These are phyloP conservation scores for Spongilla lacustris DNA, from an alignment of 37 sponge, comb jelly and placozoan species.

Conservation along the genomic window DNA sequence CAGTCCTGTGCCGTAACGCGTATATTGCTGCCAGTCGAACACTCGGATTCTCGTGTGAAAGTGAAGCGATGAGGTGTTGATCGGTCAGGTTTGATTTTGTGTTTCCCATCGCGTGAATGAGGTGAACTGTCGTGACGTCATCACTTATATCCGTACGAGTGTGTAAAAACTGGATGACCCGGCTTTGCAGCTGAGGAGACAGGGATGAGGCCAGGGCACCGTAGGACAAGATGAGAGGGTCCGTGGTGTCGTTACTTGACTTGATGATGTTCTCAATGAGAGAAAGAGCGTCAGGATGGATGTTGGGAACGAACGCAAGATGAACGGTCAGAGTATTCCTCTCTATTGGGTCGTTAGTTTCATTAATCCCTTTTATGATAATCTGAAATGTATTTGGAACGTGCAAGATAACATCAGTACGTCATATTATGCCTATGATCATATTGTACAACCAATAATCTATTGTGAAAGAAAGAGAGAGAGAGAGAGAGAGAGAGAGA, in stretches of 20 bases:
- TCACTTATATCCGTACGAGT: background rate
- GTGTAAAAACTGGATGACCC: slow-evolving; percentile 4
- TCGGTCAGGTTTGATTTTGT: slow-evolving; percentile 13
- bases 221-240: slow-evolving; percentile 30
- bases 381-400: background rate
- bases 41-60: slow-evolving; percentile 16
- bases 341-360: background rate
- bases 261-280: slow-evolving; percentile 10
- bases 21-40: slow-evolving; percentile 30
- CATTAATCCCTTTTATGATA: background rate
- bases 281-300: background rate
- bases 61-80: slow-evolving; percentile 3
- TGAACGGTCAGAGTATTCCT: background rate
- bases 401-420: no score
- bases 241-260: background rate
- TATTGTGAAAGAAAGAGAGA: slow-evolving; percentile 23
- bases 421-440: no score
- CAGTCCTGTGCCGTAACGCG: slow-evolving; percentile 7
- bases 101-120: slow-evolving; percentile 56
- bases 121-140: background rate
- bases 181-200: background rate
- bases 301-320: background rate
- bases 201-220: slow-evolving; percentile 18
- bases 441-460: no score
- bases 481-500: slow-evolving; percentile 59